A percentile compares a stretch with the other conserved stretches of the same genome.
These are phyloP conservation scores for Catocala nupta DNA, from an alignment of 2,888 invertebrate genomes.

Conservation along the genomic window DNA sequence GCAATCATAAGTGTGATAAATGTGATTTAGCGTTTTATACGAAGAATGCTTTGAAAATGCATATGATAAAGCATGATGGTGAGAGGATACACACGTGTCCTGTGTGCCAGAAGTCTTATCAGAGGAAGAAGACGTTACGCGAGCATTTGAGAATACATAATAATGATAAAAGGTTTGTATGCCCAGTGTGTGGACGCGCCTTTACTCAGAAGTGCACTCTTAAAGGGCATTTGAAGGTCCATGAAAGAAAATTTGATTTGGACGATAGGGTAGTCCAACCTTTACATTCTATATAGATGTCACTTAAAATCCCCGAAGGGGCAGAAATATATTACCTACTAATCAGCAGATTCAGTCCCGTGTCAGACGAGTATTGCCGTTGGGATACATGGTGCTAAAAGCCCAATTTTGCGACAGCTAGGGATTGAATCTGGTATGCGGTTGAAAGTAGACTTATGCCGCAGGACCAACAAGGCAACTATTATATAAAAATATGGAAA, in stretches of 20 bases:
- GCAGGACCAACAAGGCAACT: too few species aligned
- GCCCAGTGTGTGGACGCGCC: slow-evolving; percentile 79
- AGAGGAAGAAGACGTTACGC: slow-evolving; percentile 77
- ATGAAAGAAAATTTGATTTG: slow-evolving; percentile 71
- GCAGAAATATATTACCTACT: too few species aligned
- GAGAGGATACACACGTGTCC: slow-evolving; percentile 83
- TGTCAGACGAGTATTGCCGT: too few species aligned
- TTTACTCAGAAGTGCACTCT: slow-evolving; percentile 83
- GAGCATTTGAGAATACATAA: slow-evolving; percentile 82
- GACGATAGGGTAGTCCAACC: slow-evolving; percentile 64
- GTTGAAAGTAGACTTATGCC: too few species aligned
- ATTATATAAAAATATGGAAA: too few species aligned
- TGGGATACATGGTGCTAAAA: too few species aligned
- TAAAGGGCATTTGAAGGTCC: slow-evolving; percentile 80
- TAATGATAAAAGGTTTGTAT: slow-evolving; percentile 80
- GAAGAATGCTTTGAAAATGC: slow-evolving; percentile 85
- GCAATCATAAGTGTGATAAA: slow-evolving; percentile 83
- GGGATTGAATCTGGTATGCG: too few species aligned
- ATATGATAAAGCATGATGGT: slow-evolving; percentile 86
- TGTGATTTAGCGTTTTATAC: slow-evolving; percentile 86
- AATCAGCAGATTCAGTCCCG: too few species aligned
- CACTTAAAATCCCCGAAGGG: too few species aligned
- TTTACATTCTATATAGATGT: slow-evolving; percentile 59
- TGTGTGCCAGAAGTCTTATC: slow-evolving; percentile 83
- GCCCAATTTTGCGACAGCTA: too few species aligned